Evolutionary conservation across 2,888 invertebrate genomes (phyloP).

Genomic region (Choristoneura rosaceana): DNA sequence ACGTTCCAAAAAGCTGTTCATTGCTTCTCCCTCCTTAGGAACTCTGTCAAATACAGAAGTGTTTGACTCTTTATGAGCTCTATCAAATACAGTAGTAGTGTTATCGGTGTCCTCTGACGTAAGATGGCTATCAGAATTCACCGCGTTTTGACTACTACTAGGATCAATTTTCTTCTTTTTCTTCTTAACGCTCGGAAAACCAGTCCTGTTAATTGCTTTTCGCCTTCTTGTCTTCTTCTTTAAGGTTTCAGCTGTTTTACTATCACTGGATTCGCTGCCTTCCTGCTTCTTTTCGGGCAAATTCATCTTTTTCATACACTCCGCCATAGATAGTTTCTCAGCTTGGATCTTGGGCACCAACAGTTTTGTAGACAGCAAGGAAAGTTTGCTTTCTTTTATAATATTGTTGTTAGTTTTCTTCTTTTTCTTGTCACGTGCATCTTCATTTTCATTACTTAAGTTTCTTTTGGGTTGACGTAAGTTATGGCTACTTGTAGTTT

Average conservation of each 20-base stretch:
- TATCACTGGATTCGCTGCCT: constrained; percentile 58
- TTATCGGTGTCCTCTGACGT: constrained; percentile 76
- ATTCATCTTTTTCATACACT: constrained; percentile 62
- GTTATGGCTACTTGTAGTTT: constrained; percentile 77
- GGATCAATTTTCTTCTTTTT: constrained; percentile 89
- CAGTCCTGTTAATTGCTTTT: constrained; percentile 93
- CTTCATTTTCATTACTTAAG: constrained; percentile 69
- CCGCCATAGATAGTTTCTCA: constrained; percentile 66
- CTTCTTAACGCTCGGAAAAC: constrained; percentile 93
- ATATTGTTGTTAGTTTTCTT: constrained; percentile 75
- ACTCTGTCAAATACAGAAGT: constrained; percentile 87
- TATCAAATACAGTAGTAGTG: constrained; percentile 84
- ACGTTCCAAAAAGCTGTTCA: constrained; percentile 87
- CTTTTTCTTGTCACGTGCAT: constrained; percentile 74
- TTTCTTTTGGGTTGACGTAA: constrained; percentile 78
- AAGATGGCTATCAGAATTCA: constrained; percentile 68
- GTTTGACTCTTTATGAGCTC: constrained; percentile 87
- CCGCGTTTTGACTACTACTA: constrained; percentile 52
- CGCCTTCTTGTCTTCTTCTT: constrained; percentile 87
- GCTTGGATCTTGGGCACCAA: constrained; percentile 74
- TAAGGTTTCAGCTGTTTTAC: constrained; percentile 58
- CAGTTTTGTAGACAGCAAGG: constrained; percentile 72
- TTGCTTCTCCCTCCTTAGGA: constrained; percentile 89
- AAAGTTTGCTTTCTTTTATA: constrained; percentile 77
- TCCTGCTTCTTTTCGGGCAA: constrained; percentile 65